A percentile compares a stretch with the other conserved stretches of the same genome.
Evolutionary conservation across 1,140 invertebrate genomes (phyloP).

Genomic region (Pseudomyrmex pallidus): DNA sequence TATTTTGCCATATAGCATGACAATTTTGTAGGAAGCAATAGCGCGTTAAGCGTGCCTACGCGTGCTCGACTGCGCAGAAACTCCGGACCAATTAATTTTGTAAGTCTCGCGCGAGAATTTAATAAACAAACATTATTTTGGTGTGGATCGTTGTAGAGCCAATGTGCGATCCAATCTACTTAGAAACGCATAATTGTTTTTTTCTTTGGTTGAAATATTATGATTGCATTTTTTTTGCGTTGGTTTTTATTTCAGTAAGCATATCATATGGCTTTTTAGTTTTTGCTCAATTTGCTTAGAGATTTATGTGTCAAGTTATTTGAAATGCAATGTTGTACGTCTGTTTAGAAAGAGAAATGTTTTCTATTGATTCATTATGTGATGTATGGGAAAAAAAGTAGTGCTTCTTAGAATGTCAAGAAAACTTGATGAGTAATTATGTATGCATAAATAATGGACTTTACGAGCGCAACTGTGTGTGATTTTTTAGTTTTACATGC

Average conservation of each 20-base stretch:
- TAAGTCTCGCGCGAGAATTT: constrained; percentile 78
- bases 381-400: neutral
- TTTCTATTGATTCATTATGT: constrained; percentile 6
- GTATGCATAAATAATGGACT: neutral
- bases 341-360: constrained; percentile 9
- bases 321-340: neutral
- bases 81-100: constrained; percentile 83
- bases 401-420: constrained; percentile 11
- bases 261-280: constrained; percentile 26
- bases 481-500: neutral
- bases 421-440: constrained; percentile 7
- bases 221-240: neutral
- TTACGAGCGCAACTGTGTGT: neutral
- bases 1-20: constrained; percentile 43
- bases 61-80: constrained; percentile 79
- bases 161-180: constrained; percentile 8
- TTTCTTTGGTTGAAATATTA: neutral
- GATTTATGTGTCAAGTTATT: neutral
- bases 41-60: constrained; percentile 79
- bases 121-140: constrained; percentile 14
- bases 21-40: constrained; percentile 83
- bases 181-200: neutral
- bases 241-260: constrained; percentile 25
- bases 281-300: constrained; percentile 30
- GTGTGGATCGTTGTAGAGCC: neutral